Evolutionary conservation across 1,140 invertebrate species (phyloP), one percentile per base, ranked within the genome.

Genomic region (Leptinotarsa undecemlineata): DNA sequence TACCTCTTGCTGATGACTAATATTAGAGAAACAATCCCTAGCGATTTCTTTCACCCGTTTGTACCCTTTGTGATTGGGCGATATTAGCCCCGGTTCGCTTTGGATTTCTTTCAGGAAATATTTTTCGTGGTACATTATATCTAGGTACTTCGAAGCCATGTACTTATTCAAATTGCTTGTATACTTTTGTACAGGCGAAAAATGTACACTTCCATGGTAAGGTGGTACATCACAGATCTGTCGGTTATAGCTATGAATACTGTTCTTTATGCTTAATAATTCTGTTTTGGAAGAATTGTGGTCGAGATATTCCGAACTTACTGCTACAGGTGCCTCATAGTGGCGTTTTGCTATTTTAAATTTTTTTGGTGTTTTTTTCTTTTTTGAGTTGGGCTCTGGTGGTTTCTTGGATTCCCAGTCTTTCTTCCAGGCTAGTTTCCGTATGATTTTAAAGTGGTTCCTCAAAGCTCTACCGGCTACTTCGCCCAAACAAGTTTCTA

Each of bases 71-170:
- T 85, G 76, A 79, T 89, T 89, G 2, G 87, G 86, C 51, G 85
- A 87, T 23, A 78, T 78, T 4, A 87, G 75, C 17, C 87, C 85
- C 17, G 76, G 79, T 77, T 86, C 84, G 42, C 84, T 82, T 51
- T 79, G 84, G 4, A 88, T 78, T 19, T 85, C 81, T 74, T 87
- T 85, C 11, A 88, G 79, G 74, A 88, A 89, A 74, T 87, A 85
- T 77, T 88, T 88, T 75, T 89, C 88, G 47, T 86, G 84, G 20
- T 86, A 87, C 85, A 88, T 87, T 0, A 85, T 84, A 19, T 87
- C 87, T n/a, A 89, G 78, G 79, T 88, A 89, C 77, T 87, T 89
- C 82, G 87, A 87, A 23, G 87, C 74, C 86, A 86, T 80, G 82
- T 82, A 80, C 85, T 84, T 74, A 79, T 88, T 72, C 80, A 85